These are phyloP conservation scores for Tetramorium bicarinatum DNA, from an alignment of 2,888 invertebrate species.

Conservation along the genomic window DNA sequence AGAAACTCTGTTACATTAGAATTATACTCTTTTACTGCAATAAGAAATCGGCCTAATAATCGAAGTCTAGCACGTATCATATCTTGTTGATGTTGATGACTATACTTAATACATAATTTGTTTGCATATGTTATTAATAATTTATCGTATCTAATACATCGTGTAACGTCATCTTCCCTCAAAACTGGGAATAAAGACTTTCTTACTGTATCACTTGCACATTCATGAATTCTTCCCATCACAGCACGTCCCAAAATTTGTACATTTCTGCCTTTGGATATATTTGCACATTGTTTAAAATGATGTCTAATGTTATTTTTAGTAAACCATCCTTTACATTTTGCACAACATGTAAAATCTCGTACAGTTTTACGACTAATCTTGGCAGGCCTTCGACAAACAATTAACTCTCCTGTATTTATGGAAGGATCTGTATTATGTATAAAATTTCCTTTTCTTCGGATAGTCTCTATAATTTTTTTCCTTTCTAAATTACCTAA, in stretches of 20 bases:
- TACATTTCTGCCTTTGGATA: slow-evolving; percentile 56
- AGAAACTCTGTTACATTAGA: background rate
- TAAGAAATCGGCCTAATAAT: slow-evolving; percentile 28
- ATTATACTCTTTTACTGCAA: slow-evolving; percentile 12
- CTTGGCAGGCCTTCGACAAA: slow-evolving; percentile 56
- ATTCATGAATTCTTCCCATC: slow-evolving; percentile 19
- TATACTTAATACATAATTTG: slow-evolving; percentile 29
- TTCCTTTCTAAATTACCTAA: slow-evolving; percentile 20
- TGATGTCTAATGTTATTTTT: slow-evolving; percentile 65
- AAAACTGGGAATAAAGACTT: slow-evolving; percentile 7
- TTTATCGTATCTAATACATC: slow-evolving; percentile 14
- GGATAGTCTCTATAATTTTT: slow-evolving; percentile 52
- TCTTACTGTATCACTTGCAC: slow-evolving; percentile 20
- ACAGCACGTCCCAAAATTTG: background rate
- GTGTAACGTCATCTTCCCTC: background rate
- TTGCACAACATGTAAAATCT: slow-evolving; percentile 67
- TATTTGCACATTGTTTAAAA: slow-evolving; percentile 56
- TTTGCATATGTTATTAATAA: slow-evolving; percentile 29
- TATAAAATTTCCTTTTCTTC: slow-evolving; percentile 51
- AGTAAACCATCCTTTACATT: slow-evolving; percentile 65
- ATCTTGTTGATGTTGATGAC: slow-evolving; percentile 18
- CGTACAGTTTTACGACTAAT: slow-evolving; percentile 32
- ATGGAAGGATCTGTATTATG: slow-evolving; percentile 54
- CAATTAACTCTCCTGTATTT: slow-evolving; percentile 66
- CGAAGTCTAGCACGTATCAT: slow-evolving; percentile 32